Conservation (phyloP, 2,888 invertebrate species). For the Zygogramma bicolorata region DNA sequence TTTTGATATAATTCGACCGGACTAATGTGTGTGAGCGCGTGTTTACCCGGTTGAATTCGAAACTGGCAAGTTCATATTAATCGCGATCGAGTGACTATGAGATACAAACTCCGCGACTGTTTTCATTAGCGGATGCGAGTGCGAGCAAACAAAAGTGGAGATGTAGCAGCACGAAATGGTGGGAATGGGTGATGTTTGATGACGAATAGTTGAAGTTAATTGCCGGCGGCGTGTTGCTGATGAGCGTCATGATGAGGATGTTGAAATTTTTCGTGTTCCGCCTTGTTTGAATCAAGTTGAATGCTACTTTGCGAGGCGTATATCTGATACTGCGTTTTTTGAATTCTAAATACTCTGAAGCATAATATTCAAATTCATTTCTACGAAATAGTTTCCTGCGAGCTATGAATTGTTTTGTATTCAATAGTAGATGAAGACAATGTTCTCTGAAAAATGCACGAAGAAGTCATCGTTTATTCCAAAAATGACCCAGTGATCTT, state of each 20-base stretch:
- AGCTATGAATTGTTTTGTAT: too few species aligned
- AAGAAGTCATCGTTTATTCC: too few species aligned
- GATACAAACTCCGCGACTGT: constrained; percentile 26
- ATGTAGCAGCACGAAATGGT: constrained; percentile 47
- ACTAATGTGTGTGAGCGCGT: not conserved
- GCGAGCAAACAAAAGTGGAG: constrained; percentile 49
- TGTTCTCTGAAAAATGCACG: too few species aligned
- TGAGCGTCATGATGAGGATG: not conserved
- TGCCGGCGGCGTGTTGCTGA: constrained; percentile 51
- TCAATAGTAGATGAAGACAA: too few species aligned
- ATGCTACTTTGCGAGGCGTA: not conserved
- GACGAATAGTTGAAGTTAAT: constrained; percentile 55
- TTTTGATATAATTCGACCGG: too few species aligned
- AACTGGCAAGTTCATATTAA: constrained; percentile 27
- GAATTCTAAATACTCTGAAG: too few species aligned
- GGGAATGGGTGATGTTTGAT: constrained; percentile 49
- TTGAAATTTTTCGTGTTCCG: not conserved
- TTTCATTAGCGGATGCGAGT: constrained; percentile 36
- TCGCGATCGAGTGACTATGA: constrained; percentile 21
- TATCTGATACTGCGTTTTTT: too few species aligned
- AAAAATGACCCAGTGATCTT: too few species aligned
- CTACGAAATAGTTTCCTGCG: too few species aligned
- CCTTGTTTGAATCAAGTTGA: too few species aligned
- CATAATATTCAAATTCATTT: too few species aligned
- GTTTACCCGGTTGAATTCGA: constrained; percentile 17